A percentile compares a stretch with the other conserved stretches of the same genome.
Conservation (phyloP, 2,888 invertebrate species). For the Heterodera filipjevi region DNA sequence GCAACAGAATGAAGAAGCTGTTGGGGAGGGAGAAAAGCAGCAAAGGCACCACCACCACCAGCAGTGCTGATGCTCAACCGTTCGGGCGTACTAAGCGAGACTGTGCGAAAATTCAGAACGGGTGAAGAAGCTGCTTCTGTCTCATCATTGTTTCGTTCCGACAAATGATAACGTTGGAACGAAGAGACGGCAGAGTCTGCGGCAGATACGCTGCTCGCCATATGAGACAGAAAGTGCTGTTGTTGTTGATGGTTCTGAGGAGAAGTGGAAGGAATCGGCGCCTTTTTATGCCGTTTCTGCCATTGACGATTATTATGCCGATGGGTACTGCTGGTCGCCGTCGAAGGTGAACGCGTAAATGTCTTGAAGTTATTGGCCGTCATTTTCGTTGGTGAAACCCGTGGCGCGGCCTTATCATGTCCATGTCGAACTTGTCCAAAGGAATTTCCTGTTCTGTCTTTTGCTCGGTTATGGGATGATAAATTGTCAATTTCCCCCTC, state of each 20-base stretch:
- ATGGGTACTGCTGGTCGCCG: neutral
- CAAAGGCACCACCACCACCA: neutral
- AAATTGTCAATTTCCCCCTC: neutral
- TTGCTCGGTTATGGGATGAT: neutral
- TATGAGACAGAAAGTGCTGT: neutral
- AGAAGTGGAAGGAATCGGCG: neutral
- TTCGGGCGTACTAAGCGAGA: slow-evolving; percentile 8
- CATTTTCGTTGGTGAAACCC: neutral
- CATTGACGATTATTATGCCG: neutral
- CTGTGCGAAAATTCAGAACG: neutral
- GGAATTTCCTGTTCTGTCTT: neutral
- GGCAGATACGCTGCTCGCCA: neutral
- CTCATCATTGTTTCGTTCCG: slow-evolving; percentile 4
- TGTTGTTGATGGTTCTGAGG: neutral
- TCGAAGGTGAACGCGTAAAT: neutral
- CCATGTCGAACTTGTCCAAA: neutral
- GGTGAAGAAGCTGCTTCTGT: neutral
- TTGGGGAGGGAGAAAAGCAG: neutral
- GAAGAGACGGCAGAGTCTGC: slow-evolving; percentile 1
- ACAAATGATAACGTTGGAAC: neutral
- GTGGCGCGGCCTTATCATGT: neutral
- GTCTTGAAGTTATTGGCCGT: no score
- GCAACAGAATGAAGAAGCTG: neutral
- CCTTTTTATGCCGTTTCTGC: slow-evolving; percentile 4
- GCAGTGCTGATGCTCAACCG: neutral